These are phyloP conservation scores for Acestrorhynchus altus DNA, from an alignment of 2,797 vertebrate genomes.

Conservation along the genomic window DNA sequence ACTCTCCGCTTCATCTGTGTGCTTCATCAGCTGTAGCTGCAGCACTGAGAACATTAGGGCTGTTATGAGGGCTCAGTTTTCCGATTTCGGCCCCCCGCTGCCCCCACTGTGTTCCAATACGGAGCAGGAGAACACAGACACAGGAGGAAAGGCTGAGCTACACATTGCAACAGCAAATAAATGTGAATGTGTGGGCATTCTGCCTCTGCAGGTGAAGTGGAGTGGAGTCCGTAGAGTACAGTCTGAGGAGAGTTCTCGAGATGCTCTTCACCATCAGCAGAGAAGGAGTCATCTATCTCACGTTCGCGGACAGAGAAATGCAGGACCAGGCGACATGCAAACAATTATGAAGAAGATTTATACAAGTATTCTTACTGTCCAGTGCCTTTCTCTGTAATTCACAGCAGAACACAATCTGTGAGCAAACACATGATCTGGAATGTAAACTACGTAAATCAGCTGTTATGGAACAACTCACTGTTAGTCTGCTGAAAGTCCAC, in stretches of 20 bases:
- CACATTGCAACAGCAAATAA: no score
- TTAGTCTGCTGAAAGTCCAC: background rate
- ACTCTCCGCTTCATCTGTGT: no score
- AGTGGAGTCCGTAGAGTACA: constrained; percentile 78
- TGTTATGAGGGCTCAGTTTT: no score
- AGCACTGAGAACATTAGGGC: no score
- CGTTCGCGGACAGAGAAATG: constrained; percentile 81
- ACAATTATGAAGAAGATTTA: no score
- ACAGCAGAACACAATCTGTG: background rate
- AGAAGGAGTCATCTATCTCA: constrained; percentile 79
- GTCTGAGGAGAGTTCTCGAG: constrained; percentile 78
- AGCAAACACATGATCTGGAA: background rate
- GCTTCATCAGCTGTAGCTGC: no score
- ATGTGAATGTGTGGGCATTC: constrained; percentile 16
- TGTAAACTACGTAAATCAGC: constrained; percentile 11
- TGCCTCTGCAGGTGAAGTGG: constrained; percentile 77
- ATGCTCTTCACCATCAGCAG: constrained; percentile 80
- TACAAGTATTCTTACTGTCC: background rate
- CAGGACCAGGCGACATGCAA: constrained; percentile 75
- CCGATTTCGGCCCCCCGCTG: no score
- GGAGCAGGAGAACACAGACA: no score
- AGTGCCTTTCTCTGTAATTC: background rate
- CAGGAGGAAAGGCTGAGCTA: no score
- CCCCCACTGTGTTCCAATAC: no score
- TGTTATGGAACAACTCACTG: background rate